These are phyloP conservation scores for Cyphomyrus plagiostoma DNA, from an alignment of 2,113 vertebrate species.

Conservation along the genomic window DNA sequence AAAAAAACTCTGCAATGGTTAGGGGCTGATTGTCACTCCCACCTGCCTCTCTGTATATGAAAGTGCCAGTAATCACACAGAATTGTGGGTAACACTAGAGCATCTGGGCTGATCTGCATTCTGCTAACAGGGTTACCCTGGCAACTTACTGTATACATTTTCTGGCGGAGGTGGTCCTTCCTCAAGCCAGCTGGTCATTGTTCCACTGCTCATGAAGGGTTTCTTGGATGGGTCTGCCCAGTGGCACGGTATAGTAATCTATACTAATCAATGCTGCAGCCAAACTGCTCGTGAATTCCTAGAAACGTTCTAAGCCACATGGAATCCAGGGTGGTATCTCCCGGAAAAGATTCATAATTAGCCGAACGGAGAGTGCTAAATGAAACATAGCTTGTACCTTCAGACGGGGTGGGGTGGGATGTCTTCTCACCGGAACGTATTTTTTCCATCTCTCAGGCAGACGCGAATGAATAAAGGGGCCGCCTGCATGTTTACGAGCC, in stretches of 20 bases:
- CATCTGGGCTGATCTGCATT: conserved; percentile 59
- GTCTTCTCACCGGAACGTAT: neutral
- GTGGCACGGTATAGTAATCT: neutral
- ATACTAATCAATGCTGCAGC: neutral
- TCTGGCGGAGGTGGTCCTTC: conserved; percentile 52
- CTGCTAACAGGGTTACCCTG: conserved; percentile 60
- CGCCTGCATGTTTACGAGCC: conserved; percentile 38
- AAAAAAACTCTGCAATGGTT: conserved; percentile 41
- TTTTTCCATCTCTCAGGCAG: neutral
- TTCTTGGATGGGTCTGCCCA: conserved; percentile 46
- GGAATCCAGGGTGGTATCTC: neutral
- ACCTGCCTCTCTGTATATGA: conserved; percentile 61
- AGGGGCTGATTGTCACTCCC: conserved; percentile 53
- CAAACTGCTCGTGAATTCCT: neutral
- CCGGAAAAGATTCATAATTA: neutral
- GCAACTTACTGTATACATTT: conserved; percentile 59
- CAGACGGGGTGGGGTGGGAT: neutral
- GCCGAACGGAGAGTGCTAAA: neutral
- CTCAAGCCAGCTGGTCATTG: conserved; percentile 67
- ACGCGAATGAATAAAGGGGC: neutral
- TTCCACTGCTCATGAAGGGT: conserved; percentile 50
- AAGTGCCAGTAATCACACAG: conserved; percentile 59
- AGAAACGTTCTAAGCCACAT: neutral
- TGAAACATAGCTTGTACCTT: neutral
- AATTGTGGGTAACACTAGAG: conserved; percentile 60